Conservation (phyloP, 2,797 vertebrate genomes). For the Clarias platycephalus region DNA sequence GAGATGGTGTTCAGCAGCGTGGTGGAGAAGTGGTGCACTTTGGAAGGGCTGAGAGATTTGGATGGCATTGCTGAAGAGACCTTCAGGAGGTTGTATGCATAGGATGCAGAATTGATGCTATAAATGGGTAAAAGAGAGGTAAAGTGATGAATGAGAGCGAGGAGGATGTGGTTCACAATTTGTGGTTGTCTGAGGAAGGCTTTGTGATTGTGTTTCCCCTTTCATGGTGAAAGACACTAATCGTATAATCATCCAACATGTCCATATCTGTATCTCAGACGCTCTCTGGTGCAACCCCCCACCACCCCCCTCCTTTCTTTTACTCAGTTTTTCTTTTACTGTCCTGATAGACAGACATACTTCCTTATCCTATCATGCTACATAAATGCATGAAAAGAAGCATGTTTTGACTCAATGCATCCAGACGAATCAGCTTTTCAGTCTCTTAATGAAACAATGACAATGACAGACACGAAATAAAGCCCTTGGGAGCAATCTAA, state of each 20-base stretch:
- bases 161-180: conserved; percentile 39
- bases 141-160: neutral
- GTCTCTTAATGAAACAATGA: conserved; percentile 31
- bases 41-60: conserved; percentile 4
- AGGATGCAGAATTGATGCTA: conserved; percentile 8
- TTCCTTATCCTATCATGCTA: conserved; percentile 10
- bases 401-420: conserved; percentile 35
- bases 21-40: neutral
- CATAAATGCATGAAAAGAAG: conserved; percentile 33
- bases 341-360: neutral
- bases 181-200: conserved; percentile 26
- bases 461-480: conserved; percentile 45
- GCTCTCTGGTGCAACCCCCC: neutral
- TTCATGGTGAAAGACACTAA: conserved; percentile 39
- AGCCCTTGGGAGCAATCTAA: conserved; percentile 39
- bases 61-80: conserved; percentile 6
- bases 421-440: conserved; percentile 43
- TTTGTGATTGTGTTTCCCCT: conserved; percentile 23
- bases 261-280: conserved; percentile 16
- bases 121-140: conserved; percentile 17
- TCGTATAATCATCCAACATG: conserved; percentile 36
- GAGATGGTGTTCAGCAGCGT: conserved; percentile 36
- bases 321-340: conserved; percentile 18
- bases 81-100: neutral
- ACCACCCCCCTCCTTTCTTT: neutral